These are phyloP conservation scores for Lasioglossum oenotherae DNA, from an alignment of 2,888 invertebrate species.

Conservation along the genomic window DNA sequence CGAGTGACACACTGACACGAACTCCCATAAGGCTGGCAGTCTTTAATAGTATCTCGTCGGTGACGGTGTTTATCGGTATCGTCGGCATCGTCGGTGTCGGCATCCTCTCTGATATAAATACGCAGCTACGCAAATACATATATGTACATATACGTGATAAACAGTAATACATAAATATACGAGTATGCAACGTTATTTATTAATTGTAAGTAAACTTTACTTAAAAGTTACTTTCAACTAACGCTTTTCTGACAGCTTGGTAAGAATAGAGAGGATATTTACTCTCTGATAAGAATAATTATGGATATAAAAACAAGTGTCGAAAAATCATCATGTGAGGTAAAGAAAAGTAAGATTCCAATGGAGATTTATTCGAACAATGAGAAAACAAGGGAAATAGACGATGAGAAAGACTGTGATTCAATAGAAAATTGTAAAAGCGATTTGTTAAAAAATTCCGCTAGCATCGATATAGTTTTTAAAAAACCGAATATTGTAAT, in stretches of 20 bases:
- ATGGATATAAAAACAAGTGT: not conserved
- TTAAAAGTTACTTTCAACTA: not conserved
- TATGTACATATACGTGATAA: too few relatives aligned
- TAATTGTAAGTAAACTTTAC: not conserved
- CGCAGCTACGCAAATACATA: too few relatives aligned
- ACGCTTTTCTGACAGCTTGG: not conserved
- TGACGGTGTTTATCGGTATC: too few relatives aligned
- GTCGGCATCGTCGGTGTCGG: too few relatives aligned
- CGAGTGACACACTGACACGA: too few relatives aligned
- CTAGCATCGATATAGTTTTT: not conserved
- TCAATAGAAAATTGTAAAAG: not conserved
- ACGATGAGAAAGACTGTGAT: not conserved
- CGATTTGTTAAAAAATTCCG: not conserved
- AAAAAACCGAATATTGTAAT: not conserved
- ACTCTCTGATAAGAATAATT: not conserved
- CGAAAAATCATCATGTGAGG: not conserved
- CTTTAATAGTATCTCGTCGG: too few relatives aligned
- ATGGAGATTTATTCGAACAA: not conserved
- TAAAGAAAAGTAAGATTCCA: not conserved
- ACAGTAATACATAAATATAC: not conserved
- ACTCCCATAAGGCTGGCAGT: too few relatives aligned
- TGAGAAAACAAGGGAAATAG: not conserved
- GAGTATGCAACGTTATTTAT: not conserved
- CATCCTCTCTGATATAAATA: too few relatives aligned
- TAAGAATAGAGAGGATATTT: not conserved